Conservation (phyloP, 2,797 vertebrate genomes). For the Phalloptychus januarius region DNA sequence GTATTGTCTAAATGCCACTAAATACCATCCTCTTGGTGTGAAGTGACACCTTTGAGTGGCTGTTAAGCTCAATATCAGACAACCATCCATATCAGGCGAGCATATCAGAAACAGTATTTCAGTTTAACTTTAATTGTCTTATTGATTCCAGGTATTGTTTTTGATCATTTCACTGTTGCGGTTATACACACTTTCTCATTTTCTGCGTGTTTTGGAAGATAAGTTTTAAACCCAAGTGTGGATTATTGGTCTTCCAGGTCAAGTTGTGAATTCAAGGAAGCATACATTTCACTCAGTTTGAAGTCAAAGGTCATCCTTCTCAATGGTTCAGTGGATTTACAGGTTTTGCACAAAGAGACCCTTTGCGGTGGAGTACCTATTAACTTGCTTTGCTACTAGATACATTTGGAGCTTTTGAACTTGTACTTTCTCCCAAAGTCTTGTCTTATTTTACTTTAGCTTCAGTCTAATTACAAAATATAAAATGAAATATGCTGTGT, state of each 20-base stretch:
- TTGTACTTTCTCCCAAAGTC: background rate
- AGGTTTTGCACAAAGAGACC: slow-evolving; percentile 25
- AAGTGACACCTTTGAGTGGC: slow-evolving; percentile 38
- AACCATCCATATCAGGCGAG: slow-evolving; percentile 13
- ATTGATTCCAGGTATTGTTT: slow-evolving; percentile 15
- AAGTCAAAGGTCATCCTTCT: slow-evolving; percentile 13
- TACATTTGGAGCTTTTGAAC: background rate
- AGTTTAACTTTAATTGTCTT: background rate
- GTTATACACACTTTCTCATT: background rate
- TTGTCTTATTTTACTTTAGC: slow-evolving; percentile 66
- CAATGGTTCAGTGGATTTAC: slow-evolving; percentile 16
- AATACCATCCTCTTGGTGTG: slow-evolving; percentile 26
- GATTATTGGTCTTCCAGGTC: background rate
- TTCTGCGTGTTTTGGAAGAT: background rate
- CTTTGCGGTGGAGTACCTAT: slow-evolving; percentile 25
- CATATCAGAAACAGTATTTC: slow-evolving; percentile 13
- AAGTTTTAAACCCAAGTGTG: background rate
- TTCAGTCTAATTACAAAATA: slow-evolving; percentile 73
- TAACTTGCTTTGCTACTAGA: background rate
- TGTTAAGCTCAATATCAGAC: slow-evolving; percentile 33
- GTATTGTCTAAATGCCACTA: slow-evolving; percentile 46
- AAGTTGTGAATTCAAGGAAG: background rate
- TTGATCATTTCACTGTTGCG: slow-evolving; percentile 5
- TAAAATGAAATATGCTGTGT: slow-evolving; percentile 65
- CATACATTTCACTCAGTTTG: background rate